A percentile compares a stretch with the other conserved stretches of the same genome.
These are phyloP conservation scores for Myripristis jacobus DNA, from an alignment of 2,797 vertebrate genomes.

Conservation along the genomic window DNA sequence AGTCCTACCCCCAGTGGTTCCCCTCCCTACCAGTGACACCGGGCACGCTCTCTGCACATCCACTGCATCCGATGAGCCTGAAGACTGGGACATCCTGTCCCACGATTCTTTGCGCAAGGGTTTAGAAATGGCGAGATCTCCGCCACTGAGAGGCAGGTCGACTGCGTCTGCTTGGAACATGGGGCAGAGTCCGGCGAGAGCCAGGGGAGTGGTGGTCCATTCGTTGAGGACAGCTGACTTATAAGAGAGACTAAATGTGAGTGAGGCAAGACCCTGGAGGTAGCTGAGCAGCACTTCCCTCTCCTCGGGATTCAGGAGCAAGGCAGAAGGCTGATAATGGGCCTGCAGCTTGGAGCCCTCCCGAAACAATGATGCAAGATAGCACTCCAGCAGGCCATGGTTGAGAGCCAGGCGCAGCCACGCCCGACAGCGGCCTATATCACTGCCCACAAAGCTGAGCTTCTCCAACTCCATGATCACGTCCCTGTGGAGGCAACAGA, in stretches of 20 bases:
- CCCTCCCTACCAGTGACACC: conserved; percentile 10
- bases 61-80: conserved; percentile 84
- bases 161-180: conserved; percentile 73
- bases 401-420: conserved; percentile 96
- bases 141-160: conserved; percentile 65
- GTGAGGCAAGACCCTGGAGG: conserved; percentile 91
- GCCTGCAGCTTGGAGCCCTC: conserved; percentile 85
- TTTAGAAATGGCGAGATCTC: conserved; percentile 51
- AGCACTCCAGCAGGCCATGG: conserved; percentile 94
- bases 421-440: conserved; percentile 93
- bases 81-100: conserved; percentile 91
- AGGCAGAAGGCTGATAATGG: conserved; percentile 89
- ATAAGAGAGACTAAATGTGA: conserved; percentile 93
- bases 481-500: conserved; percentile 80
- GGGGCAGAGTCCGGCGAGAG: conserved; percentile 92
- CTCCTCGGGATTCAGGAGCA: conserved; percentile 91
- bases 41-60: conserved; percentile 76
- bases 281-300: conserved; percentile 95
- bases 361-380: conserved; percentile 90
- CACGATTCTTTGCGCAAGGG: conserved; percentile 83
- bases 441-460: conserved; percentile 90
- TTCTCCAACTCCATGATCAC: conserved; percentile 91
- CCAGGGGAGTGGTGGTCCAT: conserved; percentile 94
- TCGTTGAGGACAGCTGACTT: conserved; percentile 95
- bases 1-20: conserved; percentile 54